Evolutionary conservation across 2,888 invertebrate species (phyloP).

Genomic region (Neocrepidodera transversa): DNA sequence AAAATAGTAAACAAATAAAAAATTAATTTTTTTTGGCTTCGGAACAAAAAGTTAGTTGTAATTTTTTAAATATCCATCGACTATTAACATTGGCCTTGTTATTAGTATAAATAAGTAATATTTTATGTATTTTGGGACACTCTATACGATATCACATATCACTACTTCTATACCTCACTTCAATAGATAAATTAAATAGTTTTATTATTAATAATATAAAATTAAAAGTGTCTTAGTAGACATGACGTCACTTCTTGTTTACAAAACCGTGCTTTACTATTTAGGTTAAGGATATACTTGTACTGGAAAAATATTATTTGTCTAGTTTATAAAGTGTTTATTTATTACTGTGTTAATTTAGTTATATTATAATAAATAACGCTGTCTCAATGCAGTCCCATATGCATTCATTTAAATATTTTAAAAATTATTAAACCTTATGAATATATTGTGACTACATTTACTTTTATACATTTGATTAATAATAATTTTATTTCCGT

Average conservation of each 20-base stretch:
- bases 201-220: conserved; percentile 1
- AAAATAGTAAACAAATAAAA: conserved; percentile 21
- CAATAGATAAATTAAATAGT: not conserved
- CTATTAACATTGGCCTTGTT: too few species aligned
- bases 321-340: conserved; percentile 33
- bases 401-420: too few species aligned
- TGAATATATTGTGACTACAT: too few species aligned
- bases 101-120: too few species aligned
- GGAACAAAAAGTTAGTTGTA: conserved; percentile 11
- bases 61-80: not conserved
- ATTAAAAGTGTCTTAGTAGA: conserved; percentile 12
- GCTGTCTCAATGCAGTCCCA: not conserved
- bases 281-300: conserved; percentile 34
- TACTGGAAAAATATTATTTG: conserved; percentile 35
- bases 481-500: too few species aligned
- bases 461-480: too few species aligned
- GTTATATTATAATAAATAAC: too few species aligned
- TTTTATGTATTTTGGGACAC: too few species aligned
- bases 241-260: conserved; percentile 21
- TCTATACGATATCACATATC: too few species aligned
- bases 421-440: too few species aligned
- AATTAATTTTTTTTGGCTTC: conserved; percentile 9
- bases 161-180: not conserved
- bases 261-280: conserved; percentile 22
- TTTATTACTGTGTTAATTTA: conserved; percentile 33